A percentile compares a stretch with the other conserved stretches of the same genome.
phyloP scores from a whole-genome alignment of 2,888 invertebrate species.

The Tetranychus truncatus region DNA sequence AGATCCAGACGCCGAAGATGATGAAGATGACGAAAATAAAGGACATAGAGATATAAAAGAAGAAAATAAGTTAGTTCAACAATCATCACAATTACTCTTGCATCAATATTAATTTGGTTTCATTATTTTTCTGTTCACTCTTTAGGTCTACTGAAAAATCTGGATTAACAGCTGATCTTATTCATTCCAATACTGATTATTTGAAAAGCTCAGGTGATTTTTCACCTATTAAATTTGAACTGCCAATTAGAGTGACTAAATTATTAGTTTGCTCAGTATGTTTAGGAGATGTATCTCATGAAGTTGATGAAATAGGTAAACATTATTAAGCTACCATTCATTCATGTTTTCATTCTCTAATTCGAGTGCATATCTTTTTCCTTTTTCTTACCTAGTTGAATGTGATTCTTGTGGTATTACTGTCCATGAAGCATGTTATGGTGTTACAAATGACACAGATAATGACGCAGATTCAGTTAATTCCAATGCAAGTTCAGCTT shows the following conservation, averaged over 20 bases:
- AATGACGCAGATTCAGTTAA: constrained; percentile 75
- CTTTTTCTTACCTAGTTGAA: constrained; percentile 44
- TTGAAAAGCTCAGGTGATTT: not conserved
- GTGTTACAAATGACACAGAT: constrained; percentile 39
- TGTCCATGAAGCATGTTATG: constrained; percentile 92
- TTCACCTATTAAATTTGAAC: constrained; percentile 7
- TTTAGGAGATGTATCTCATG: constrained; percentile 47
- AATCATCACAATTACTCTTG: not conserved
- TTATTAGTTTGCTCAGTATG: constrained; percentile 78
- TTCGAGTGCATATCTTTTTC: not conserved
- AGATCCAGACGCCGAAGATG: constrained; percentile 47
- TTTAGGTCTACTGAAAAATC: not conserved
- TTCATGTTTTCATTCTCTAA: not conserved
- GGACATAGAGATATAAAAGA: constrained; percentile 22
- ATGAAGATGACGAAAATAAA: constrained; percentile 25
- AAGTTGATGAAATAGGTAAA: constrained; percentile 57
- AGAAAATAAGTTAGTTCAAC: not conserved
- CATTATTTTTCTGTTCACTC: not conserved
- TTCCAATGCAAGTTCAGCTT: constrained; percentile 78
- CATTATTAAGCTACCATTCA: not conserved
- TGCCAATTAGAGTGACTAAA: constrained; percentile 26
- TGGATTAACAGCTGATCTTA: not conserved
- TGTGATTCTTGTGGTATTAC: constrained; percentile 91
- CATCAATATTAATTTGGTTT: too few species aligned
- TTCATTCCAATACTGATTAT: not conserved